Conservation (phyloP, 2,888 invertebrate genomes). For the Lutraria lutraria region DNA sequence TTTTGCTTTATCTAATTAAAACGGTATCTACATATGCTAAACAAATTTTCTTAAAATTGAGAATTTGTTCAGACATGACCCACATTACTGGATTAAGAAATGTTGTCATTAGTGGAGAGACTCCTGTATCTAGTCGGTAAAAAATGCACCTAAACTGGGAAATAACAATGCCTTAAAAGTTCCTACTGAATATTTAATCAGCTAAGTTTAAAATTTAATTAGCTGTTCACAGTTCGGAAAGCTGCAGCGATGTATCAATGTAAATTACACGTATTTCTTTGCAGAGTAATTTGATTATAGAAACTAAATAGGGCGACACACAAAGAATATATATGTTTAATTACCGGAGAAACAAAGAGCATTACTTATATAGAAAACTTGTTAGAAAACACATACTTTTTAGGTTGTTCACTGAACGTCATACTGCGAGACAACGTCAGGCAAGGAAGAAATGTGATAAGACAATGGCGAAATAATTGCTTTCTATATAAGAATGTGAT, state of each 20-base stretch:
- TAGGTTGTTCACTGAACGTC: neutral
- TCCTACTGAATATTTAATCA: neutral
- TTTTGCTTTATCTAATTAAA: too few species aligned
- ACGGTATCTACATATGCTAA: too few species aligned
- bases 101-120: neutral
- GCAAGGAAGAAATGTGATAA: neutral
- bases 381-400: neutral
- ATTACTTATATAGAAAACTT: neutral
- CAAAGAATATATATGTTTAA: neutral
- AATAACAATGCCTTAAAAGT: constrained; percentile 1
- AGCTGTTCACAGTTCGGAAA: neutral
- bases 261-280: constrained; percentile 2
- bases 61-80: neutral
- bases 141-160: neutral
- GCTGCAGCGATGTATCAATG: neutral
- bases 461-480: neutral
- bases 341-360: neutral
- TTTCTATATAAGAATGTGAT: too few species aligned
- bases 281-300: neutral
- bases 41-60: neutral
- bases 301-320: neutral
- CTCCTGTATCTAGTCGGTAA: neutral
- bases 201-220: constrained; percentile 16
- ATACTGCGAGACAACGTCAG: neutral
- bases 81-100: neutral